Evolutionary conservation across 1,140 invertebrate genomes (phyloP).

Genomic region (Pogonomyrmex barbatus): DNA sequence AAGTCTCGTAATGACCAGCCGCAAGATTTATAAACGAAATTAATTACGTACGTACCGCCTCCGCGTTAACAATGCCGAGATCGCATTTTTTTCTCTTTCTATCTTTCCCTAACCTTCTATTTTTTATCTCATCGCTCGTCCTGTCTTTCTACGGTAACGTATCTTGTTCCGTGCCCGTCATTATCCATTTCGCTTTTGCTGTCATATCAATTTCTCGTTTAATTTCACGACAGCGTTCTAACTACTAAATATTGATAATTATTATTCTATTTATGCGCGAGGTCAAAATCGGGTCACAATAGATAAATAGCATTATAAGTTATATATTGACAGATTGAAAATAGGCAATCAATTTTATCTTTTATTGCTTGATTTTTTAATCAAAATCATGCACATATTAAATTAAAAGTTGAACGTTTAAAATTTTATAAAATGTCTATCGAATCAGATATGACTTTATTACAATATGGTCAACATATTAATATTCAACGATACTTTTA

Average conservation of each 20-base stretch:
- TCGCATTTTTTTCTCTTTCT: constrained; percentile 12
- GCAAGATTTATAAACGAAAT: constrained; percentile 76
- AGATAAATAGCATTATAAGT: neutral
- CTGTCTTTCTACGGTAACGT: constrained; percentile 28
- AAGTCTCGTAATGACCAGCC: constrained; percentile 67
- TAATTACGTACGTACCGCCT: constrained; percentile 73
- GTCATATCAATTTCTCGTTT: constrained; percentile 27
- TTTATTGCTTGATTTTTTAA: neutral
- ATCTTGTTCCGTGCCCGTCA: constrained; percentile 53
- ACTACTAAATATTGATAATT: constrained; percentile 10
- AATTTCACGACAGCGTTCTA: neutral
- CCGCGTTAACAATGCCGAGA: constrained; percentile 67
- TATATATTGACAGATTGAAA: constrained; percentile 5
- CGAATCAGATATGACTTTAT: neutral
- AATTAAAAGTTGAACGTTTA: neutral
- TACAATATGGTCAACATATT: neutral
- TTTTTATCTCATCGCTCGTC: constrained; percentile 21
- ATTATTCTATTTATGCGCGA: constrained; percentile 35
- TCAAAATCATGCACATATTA: neutral
- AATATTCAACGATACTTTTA: constrained; percentile 17
- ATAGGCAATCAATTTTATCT: neutral
- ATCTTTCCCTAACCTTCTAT: neutral
- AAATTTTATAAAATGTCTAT: neutral
- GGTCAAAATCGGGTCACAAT: neutral
- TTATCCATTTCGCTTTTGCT: constrained; percentile 27